Base-by-base conservation (phyloP, 2,888 invertebrate genomes). In the Panzeria rudis region DNA sequence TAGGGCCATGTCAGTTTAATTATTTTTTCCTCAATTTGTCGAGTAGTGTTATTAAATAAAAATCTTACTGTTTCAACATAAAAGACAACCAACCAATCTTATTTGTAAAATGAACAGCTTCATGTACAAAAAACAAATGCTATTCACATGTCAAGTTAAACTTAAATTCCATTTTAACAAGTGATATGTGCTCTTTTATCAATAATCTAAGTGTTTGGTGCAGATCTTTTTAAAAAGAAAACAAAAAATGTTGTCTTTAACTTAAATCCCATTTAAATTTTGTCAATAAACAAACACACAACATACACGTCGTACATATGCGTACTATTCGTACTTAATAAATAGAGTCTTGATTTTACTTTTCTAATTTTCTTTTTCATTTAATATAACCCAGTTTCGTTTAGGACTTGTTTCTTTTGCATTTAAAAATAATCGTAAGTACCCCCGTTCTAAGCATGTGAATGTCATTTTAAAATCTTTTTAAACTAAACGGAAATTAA, bases 401-500 rank as follows among this genome's bases (percentile, higher is more conserved):
- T n/a, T 64, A 54, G 32, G 13, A 23, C 7, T 38, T 35, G n/a
- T 68, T 52, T 69, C 61, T 62, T 79, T 54, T 62, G 32, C 62
- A n/a, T 32, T 69, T 52, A 56, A 64, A n/a, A 64, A 64, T 62
- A 64, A 32, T 52, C 35, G 38, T 32, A 77, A 69, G 50, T 64
- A 56, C 47, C 35, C 47, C 3, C 71, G 9, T 52, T 62, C 25
- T 59, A 52, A 73, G 9, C 62, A 73, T 54, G 59, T 71, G 66
- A 66, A 68, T 85, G 81, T 78, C 77, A 75, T 78, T 81, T 82
- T 52, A 56, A 85, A 85, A 85, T 78, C 56, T 78, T 81, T 85
- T 84, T 77, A 64, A 72, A 52, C 80, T 82, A 78, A 85, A 85
- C 81, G 81, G 84, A 85, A 85, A 85, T 85, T 85, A 85, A 85